Percentiles rank a stretch among this genome's conserved stretches.
phyloP scores from a whole-genome alignment of 2,797 vertebrate genomes.

The Argyrosomus regius region DNA sequence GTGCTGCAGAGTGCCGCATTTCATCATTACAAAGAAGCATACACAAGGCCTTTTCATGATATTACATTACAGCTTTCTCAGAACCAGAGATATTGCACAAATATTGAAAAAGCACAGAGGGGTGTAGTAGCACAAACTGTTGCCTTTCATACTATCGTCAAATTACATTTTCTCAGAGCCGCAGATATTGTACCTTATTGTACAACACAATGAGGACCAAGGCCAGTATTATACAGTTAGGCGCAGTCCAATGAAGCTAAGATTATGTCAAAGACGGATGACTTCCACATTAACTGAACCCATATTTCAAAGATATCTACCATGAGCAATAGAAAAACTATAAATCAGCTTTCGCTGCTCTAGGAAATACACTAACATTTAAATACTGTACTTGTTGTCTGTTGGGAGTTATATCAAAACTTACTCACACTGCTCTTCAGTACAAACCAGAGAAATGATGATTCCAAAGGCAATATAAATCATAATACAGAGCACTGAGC shows the following conservation, averaged over 20 bases:
- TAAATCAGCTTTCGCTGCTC: constrained; percentile 52
- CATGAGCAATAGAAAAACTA: constrained; percentile 40
- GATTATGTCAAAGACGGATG: constrained; percentile 60
- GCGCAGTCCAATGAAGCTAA: constrained; percentile 44
- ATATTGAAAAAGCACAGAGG: constrained; percentile 76
- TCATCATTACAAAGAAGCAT: constrained; percentile 72
- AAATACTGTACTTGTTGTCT: constrained; percentile 52
- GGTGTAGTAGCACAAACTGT: constrained; percentile 67
- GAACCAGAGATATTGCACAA: constrained; percentile 78
- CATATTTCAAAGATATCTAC: constrained; percentile 52
- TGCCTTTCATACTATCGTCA: constrained; percentile 66
- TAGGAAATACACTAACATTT: constrained; percentile 61
- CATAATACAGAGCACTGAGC: constrained; percentile 68
- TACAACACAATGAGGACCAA: constrained; percentile 58
- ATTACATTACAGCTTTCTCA: constrained; percentile 80
- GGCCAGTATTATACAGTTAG: constrained; percentile 52
- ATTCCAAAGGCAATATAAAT: constrained; percentile 74
- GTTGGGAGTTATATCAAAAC: constrained; percentile 62
- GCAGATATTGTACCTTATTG: constrained; percentile 68
- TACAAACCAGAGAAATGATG: constrained; percentile 68
- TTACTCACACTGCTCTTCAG: constrained; percentile 56
- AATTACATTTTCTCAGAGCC: constrained; percentile 72
- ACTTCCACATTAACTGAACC: constrained; percentile 48
- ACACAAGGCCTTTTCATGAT: constrained; percentile 71
- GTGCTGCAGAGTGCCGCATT: constrained; percentile 71